These are phyloP conservation scores for Drosophila yakuba DNA, from an alignment of 1,140 invertebrate genomes.

Conservation along the genomic window DNA sequence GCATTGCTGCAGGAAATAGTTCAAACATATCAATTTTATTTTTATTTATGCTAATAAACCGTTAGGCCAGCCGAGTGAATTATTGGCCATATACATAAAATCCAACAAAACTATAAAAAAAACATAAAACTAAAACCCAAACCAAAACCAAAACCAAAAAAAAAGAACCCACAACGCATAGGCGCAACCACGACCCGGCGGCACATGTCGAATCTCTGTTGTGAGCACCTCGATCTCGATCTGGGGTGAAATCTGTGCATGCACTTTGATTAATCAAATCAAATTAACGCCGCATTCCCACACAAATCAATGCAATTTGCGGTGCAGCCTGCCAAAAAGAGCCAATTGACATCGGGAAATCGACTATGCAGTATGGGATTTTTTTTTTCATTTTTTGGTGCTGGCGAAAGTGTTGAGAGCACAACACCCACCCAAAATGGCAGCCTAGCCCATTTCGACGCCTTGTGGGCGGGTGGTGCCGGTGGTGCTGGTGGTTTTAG, in stretches of 20 bases:
- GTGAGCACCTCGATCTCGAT: constrained; percentile 11
- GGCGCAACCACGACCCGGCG: constrained; percentile 58
- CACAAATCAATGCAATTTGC: constrained; percentile 82
- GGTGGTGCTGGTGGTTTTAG: neutral
- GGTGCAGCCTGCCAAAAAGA: constrained; percentile 55
- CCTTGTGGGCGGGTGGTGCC: constrained; percentile 36
- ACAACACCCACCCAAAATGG: constrained; percentile 78
- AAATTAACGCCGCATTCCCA: constrained; percentile 79
- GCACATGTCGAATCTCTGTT: constrained; percentile 46
- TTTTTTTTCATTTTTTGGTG: constrained; percentile 2
- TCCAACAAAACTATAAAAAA: constrained; percentile 1
- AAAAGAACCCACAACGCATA: constrained; percentile 24
- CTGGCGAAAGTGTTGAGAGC: constrained; percentile 77
- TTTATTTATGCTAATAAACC: constrained; percentile 83
- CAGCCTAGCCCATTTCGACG: constrained; percentile 61
- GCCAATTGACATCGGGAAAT: constrained; percentile 48
- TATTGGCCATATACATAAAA: constrained; percentile 68
- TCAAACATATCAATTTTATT: constrained; percentile 84
- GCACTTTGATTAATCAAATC: constrained; percentile 80
- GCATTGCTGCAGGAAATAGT: constrained; percentile 82
- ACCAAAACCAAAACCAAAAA: constrained; percentile 11
- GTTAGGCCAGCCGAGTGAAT: constrained; percentile 75
- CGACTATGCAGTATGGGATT: constrained; percentile 1
- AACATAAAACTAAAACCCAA: constrained; percentile 19
- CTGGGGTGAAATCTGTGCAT: constrained; percentile 66